These are phyloP conservation scores for Cynopterus sphinx DNA, from an alignment of 2,797 vertebrate species.

Conservation along the genomic window DNA sequence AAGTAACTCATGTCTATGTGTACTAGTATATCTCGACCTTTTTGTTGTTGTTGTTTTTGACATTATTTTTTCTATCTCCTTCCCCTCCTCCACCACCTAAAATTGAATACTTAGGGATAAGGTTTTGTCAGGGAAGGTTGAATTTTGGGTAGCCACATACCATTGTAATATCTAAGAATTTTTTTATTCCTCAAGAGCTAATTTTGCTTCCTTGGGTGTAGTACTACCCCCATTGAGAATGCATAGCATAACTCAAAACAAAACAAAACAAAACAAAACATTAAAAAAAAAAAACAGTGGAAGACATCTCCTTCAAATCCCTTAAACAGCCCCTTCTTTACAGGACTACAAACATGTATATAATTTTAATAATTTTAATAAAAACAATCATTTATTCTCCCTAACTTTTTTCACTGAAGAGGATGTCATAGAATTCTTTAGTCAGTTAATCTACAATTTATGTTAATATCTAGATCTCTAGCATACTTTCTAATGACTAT, in stretches of 20 bases:
- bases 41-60: not conserved
- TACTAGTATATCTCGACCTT: not conserved
- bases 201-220: not conserved
- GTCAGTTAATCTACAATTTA: not conserved
- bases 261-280: not conserved
- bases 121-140: not conserved
- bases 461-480: not conserved
- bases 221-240: not conserved
- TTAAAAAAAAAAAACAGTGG: not conserved
- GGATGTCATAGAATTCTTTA: not conserved
- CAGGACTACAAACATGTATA: not conserved
- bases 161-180: not conserved
- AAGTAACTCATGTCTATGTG: not conserved
- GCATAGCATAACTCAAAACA: not conserved
- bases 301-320: not conserved
- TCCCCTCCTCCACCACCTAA: accelerated
- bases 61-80: not conserved
- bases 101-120: not conserved
- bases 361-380: not conserved
- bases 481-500: not conserved
- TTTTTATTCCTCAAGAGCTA: not conserved
- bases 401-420: not conserved
- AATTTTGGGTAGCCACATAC: not conserved
- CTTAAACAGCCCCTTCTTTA: not conserved
- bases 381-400: not conserved